These are phyloP conservation scores for Toxotes chatareus DNA, from an alignment of 2,113 vertebrate genomes.

Conservation along the genomic window DNA sequence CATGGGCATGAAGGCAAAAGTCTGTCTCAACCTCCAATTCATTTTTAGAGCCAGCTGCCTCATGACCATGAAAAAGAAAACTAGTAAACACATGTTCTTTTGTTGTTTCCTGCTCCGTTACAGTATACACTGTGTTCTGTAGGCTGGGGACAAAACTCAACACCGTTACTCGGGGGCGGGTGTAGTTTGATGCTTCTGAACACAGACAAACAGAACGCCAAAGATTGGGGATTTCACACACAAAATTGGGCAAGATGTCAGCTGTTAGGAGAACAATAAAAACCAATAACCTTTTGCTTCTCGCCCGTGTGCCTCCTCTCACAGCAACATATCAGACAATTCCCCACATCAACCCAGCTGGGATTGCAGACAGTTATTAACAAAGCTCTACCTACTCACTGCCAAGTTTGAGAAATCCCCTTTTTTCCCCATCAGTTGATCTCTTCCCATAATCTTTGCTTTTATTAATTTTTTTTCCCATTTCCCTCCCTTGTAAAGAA, in stretches of 20 bases:
- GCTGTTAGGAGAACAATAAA: constrained; percentile 61
- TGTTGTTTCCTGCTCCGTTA: neutral
- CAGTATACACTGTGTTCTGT: neutral
- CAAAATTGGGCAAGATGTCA: constrained; percentile 50
- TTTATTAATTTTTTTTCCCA: constrained; percentile 8
- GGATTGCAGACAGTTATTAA: constrained; percentile 65
- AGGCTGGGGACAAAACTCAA: constrained; percentile 3
- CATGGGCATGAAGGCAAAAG: neutral
- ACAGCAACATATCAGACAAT: constrained; percentile 41
- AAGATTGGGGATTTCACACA: constrained; percentile 55
- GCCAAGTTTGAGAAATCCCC: constrained; percentile 42
- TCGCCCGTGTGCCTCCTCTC: constrained; percentile 37
- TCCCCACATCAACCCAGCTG: constrained; percentile 46
- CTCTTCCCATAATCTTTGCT: constrained; percentile 33
- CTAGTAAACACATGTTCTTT: neutral
- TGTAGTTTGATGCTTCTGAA: constrained; percentile 24
- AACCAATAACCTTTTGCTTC: constrained; percentile 59
- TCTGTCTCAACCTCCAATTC: neutral
- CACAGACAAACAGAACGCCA: constrained; percentile 25
- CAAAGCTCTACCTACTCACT: constrained; percentile 48
- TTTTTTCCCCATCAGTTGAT: constrained; percentile 12
- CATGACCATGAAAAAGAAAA: neutral
- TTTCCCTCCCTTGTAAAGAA: constrained; percentile 10
- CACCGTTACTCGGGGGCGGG: neutral
- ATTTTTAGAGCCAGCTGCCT: neutral